phyloP scores from a whole-genome alignment of 2,888 invertebrate species.

The Mycalesis mineus region DNA sequence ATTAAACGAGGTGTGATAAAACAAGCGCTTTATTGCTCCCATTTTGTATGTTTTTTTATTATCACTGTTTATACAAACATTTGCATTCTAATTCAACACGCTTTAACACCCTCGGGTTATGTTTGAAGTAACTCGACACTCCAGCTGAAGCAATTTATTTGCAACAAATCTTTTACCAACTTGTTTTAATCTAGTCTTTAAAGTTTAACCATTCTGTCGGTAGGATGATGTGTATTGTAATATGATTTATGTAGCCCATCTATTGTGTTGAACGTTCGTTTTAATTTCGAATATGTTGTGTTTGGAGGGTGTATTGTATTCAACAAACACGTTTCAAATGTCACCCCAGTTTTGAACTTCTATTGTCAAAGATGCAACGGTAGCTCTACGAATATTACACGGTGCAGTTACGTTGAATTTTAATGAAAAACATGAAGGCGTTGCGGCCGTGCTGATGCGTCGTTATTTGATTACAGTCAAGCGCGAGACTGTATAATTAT shows the following conservation, averaged over 20 bases:
- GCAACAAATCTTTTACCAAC: background rate
- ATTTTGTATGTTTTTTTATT: background rate
- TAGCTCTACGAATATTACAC: background rate
- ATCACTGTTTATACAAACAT: background rate
- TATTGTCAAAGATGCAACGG: background rate
- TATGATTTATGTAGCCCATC: conserved; percentile 14
- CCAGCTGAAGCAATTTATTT: background rate
- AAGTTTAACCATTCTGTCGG: conserved; percentile 5
- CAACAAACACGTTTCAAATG: conserved; percentile 23
- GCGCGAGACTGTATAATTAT: too few species aligned
- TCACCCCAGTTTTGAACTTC: background rate
- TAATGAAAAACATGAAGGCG: background rate
- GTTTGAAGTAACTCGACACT: background rate
- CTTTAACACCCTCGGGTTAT: background rate
- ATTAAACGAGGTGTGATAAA: background rate
- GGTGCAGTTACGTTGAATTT: background rate
- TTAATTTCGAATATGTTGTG: conserved; percentile 13
- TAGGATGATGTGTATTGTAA: conserved; percentile 8
- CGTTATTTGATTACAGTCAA: too few species aligned
- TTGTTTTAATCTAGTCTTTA: conserved; percentile 13
- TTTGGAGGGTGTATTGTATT: conserved; percentile 4
- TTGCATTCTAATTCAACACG: background rate
- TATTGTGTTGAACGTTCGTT: background rate
- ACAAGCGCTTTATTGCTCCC: background rate
- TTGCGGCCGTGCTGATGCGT: too few species aligned